Evolutionary conservation across 1,140 invertebrate genomes (phyloP), one percentile per base, ranked within the genome.

Genomic region (Parapsyche elsis): DNA sequence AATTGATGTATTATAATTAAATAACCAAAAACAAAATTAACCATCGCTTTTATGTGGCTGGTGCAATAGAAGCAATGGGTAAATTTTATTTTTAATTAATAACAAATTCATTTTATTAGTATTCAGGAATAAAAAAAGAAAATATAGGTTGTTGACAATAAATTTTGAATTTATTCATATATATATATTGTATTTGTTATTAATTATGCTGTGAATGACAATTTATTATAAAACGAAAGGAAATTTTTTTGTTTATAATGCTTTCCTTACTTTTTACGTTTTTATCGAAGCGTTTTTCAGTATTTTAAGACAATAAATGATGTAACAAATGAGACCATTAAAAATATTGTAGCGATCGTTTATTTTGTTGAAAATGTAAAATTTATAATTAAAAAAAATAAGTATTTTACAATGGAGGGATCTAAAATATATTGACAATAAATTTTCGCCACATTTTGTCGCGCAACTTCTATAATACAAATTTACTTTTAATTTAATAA

Each of bases 191-290:
- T 67, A 67, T 67, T 67, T 10, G 26, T 73, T 49, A 57, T 57
- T 1, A 73, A 24, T 24, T 53, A 75, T 80, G 79, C 79, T 80
- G 79, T 80, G 79, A 44, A 71, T 80, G 79, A 80, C 79, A 80
- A 80, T n/a, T n/a, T n/a, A n/a, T 80, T 80, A 73, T 71, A 53
- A 23, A 44, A 67, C 26, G 49, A n/a, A 49, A 30, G 24, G 2
- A 5, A 16, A 61, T 76, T 61, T 59, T 16, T 61, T 38, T 76
- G 30, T 78, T 70, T 70, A 78, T 78, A 9, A 70, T 78, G 16
- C 12, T 77, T 61, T 77, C 12, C 0, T 26, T 77, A 46, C 7
- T 78, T 19, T n/a, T 10, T 14, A 53, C 49, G n/a, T 53, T 53
- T 14, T 53, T 2, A 53, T 38, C 30, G 26, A 77, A n/a, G 73